Conservation (phyloP, 2,888 invertebrate species). For the Chelonus formosanus region DNA sequence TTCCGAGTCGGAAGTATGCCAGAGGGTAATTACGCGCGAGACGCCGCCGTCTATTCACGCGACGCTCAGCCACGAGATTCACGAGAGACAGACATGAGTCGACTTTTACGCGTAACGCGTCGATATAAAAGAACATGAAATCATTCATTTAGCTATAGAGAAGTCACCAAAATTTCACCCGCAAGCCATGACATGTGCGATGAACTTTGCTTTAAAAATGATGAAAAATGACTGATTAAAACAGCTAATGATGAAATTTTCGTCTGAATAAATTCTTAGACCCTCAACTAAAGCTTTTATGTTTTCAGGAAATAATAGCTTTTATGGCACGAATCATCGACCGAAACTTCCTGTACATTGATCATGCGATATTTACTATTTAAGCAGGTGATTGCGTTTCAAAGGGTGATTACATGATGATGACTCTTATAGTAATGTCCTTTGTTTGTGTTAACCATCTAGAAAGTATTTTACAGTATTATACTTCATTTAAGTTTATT, state of each 20-base stretch:
- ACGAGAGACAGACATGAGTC: conserved; percentile 35
- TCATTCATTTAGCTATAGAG: conserved; percentile 24
- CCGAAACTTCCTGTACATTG: conserved; percentile 47
- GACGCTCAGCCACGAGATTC: conserved; percentile 39
- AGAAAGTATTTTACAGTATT: neutral
- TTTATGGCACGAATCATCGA: conserved; percentile 31
- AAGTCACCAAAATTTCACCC: conserved; percentile 18
- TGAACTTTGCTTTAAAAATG: too few relatives aligned
- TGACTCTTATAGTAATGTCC: conserved; percentile 6
- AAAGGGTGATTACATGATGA: conserved; percentile 43
- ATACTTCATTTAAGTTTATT: too few relatives aligned
- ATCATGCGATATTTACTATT: conserved; percentile 53
- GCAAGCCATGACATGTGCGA: conserved; percentile 3
- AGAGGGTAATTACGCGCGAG: conserved; percentile 58
- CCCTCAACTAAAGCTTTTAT: conserved; percentile 2
- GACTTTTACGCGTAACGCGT: conserved; percentile 18
- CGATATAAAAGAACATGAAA: neutral
- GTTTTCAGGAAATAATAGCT: neutral
- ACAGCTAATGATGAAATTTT: conserved; percentile 5
- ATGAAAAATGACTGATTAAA: conserved; percentile 11
- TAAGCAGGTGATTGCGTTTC: conserved; percentile 53
- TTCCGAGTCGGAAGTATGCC: conserved; percentile 56
- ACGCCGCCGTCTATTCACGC: conserved; percentile 41
- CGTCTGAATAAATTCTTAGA: neutral
- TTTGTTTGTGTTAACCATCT: neutral